Evolutionary conservation across 2,797 vertebrate genomes (phyloP).

Genomic region (Leptatherina wallacei): DNA sequence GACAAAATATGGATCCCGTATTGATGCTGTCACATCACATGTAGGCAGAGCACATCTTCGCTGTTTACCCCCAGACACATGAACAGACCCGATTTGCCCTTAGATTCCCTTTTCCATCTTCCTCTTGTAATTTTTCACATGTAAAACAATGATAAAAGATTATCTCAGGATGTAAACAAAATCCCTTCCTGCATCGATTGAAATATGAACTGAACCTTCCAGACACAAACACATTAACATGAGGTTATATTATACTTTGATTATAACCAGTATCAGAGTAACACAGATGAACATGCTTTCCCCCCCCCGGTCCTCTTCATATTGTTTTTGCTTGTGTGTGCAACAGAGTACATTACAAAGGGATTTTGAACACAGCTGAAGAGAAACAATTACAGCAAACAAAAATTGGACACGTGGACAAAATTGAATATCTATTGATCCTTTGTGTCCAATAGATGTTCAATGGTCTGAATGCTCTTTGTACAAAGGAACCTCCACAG

Average conservation of each 20-base stretch:
- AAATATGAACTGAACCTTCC: conserved; percentile 21
- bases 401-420: neutral
- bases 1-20: conserved; percentile 67
- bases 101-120: neutral
- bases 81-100: conserved; percentile 17
- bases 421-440: conserved; percentile 7
- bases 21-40: conserved; percentile 63
- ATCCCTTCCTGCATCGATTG: conserved; percentile 36
- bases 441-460: neutral
- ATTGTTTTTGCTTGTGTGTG: neutral
- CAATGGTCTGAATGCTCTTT: neutral
- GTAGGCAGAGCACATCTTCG: conserved; percentile 7
- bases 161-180: conserved; percentile 7
- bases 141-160: conserved; percentile 12
- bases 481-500: neutral
- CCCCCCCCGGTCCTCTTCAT: too few relatives aligned
- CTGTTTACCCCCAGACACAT: conserved; percentile 13
- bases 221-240: neutral
- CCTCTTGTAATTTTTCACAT: conserved; percentile 9
- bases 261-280: neutral
- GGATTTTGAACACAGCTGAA: neutral
- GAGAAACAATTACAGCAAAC: neutral
- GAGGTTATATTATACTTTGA: neutral
- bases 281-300: neutral
- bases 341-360: neutral